Conservation (phyloP, 2,888 invertebrate genomes). For the Congeria kusceri region DNA sequence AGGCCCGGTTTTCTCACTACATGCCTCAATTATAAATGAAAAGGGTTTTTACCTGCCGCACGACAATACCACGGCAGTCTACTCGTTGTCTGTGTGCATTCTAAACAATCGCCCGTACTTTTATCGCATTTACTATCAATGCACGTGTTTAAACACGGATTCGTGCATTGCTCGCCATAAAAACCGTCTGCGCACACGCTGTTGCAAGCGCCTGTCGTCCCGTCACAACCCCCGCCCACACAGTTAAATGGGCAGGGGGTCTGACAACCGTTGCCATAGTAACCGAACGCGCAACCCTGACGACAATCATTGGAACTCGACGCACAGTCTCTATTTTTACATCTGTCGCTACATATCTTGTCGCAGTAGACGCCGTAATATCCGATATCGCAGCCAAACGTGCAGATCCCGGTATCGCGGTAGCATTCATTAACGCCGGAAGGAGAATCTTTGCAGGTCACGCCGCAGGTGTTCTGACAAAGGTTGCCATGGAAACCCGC, state of each 20-base stretch:
- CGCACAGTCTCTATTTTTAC: conserved; percentile 44
- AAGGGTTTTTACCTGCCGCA: conserved; percentile 34
- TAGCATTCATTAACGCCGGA: conserved; percentile 41
- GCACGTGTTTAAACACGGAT: conserved; percentile 45
- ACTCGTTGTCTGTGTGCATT: conserved; percentile 32
- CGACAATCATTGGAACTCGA: conserved; percentile 39
- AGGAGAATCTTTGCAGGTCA: conserved; percentile 29
- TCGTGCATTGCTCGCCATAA: conserved; percentile 36
- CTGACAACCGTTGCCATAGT: conserved; percentile 42
- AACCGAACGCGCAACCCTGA: conserved; percentile 52
- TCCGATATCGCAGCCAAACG: conserved; percentile 49
- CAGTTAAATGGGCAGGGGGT: conserved; percentile 44
- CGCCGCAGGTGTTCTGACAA: conserved; percentile 30
- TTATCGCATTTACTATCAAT: conserved; percentile 51
- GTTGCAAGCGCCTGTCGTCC: conserved; percentile 35
- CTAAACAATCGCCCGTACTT: conserved; percentile 41
- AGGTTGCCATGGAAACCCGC: conserved; percentile 44
- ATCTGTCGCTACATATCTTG: conserved; percentile 39
- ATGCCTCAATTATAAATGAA: background rate
- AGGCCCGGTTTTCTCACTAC: too few relatives aligned
- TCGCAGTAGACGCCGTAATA: conserved; percentile 48
- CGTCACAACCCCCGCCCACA: conserved; percentile 36
- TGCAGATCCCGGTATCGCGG: conserved; percentile 42
- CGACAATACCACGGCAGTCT: conserved; percentile 49
- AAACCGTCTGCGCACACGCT: conserved; percentile 28